Base-by-base conservation (phyloP, 2,797 vertebrate species). In the Sciurus carolinensis region DNA sequence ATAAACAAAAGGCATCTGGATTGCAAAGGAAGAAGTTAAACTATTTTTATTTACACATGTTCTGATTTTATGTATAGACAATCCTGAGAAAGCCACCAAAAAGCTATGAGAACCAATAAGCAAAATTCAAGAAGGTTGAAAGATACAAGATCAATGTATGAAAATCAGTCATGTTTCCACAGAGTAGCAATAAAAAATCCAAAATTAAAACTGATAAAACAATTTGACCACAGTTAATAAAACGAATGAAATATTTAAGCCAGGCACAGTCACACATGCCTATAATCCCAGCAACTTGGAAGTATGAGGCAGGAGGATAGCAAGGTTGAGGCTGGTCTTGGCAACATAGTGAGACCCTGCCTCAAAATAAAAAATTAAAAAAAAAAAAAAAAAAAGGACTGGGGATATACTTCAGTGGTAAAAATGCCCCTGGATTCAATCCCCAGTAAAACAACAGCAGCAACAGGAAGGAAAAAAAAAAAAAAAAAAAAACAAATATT, bases 1-100 rank as follows among this genome's bases (percentile, higher is more conserved):
- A 73, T n/a, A 80, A 54, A 77, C n/a, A 82, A 75, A 95, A 86
- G 12, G 22, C 50, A 90, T 50, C 52, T n/a, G 50, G 10, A 72
- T 39, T 81, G 36, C 57, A 86, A 90, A 90, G 33, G 9, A 76
- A 93, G 77, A 93, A 79, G 54, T 47, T 86, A 67, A 86, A 52
- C 20, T 75, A 59, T 26, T 39, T 15, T 3, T 85, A 66, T 79
- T 93, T 73, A n/a, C 47, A 85, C 33, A 81, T n/a, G 17, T 90
- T n/a, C 12, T 86, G n/a, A 59, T 80, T 5, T 67, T 67, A 5
- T 42, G 26, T 33, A 52, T 17, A 52, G 13, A 52, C 52, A 24
- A 59, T 22, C 5, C 57, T 80, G 54, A 71, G 33, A 59, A 80
- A 90, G 39, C 12, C 11, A 75, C 28, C 57, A 59, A 86, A 71